phyloP scores from a whole-genome alignment of 2,797 vertebrate species.

The Siniperca scherzeri region DNA sequence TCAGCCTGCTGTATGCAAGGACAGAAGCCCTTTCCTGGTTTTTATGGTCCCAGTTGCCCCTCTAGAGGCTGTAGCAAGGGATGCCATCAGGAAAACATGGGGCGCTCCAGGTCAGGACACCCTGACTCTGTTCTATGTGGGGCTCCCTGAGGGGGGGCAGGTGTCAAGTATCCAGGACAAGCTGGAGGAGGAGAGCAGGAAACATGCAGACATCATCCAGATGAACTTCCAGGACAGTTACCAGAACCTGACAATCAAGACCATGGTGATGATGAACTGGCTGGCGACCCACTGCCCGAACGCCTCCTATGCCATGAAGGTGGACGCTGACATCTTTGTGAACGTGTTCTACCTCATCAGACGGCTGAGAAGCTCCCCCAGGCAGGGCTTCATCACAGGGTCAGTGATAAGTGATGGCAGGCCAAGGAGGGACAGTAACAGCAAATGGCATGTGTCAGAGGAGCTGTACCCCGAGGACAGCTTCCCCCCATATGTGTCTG shows the following conservation, averaged over 20 bases:
- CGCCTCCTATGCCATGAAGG: constrained; percentile 85
- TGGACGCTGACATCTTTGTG: constrained; percentile 88
- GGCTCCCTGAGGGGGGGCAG: constrained; percentile 36
- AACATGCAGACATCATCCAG: constrained; percentile 83
- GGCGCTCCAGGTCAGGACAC: constrained; percentile 70
- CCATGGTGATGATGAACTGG: constrained; percentile 87
- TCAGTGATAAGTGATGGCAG: constrained; percentile 92
- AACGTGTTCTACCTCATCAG: constrained; percentile 78
- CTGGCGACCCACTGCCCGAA: constrained; percentile 75
- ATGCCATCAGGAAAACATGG: constrained; percentile 86
- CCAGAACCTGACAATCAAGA: constrained; percentile 87
- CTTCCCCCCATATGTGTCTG: constrained; percentile 94
- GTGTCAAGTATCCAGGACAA: constrained; percentile 26
- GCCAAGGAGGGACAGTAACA: constrained; percentile 89
- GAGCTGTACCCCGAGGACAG: constrained; percentile 89
- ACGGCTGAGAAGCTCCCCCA: constrained; percentile 41
- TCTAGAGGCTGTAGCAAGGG: constrained; percentile 29
- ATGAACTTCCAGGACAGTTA: constrained; percentile 88
- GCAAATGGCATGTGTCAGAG: constrained; percentile 92
- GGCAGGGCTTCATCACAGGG: constrained; percentile 77
- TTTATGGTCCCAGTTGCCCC: constrained; percentile 79
- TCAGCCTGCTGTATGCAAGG: constrained; percentile 74
- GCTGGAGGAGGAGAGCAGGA: constrained; percentile 74
- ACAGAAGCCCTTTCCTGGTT: constrained; percentile 79
- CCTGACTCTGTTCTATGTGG: constrained; percentile 85